Evolutionary conservation across 2,797 vertebrate genomes (phyloP).

Genomic region (Cheirogaleus major): DNA sequence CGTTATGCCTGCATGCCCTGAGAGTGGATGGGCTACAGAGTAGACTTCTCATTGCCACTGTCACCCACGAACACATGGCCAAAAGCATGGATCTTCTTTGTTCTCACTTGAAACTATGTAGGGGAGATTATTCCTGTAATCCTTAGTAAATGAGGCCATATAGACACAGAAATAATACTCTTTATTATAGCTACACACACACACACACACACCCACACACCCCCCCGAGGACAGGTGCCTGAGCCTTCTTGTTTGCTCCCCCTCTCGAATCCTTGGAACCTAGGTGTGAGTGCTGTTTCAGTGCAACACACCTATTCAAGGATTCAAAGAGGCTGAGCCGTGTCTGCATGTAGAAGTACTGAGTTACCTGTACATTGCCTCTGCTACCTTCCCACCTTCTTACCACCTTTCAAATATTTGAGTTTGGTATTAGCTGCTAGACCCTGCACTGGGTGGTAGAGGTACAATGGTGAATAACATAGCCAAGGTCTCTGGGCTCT

Average conservation of each 20-base stretch:
- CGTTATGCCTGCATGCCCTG: background rate
- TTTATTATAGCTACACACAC: background rate
- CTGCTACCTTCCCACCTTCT: background rate
- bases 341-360: conserved; percentile 60
- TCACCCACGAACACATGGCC: background rate
- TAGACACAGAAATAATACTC: background rate
- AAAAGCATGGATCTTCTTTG: conserved; percentile 4
- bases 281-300: conserved; percentile 77
- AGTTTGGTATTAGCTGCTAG: background rate
- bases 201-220: background rate
- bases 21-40: background rate
- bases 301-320: conserved; percentile 81
- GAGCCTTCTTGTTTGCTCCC: conserved; percentile 61
- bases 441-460: background rate
- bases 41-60: background rate
- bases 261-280: conserved; percentile 78
- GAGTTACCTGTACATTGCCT: background rate
- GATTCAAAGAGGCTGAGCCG: conserved; percentile 77
- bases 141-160: background rate
- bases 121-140: background rate
- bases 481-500: background rate
- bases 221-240: background rate
- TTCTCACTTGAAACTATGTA: background rate
- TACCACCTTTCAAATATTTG: background rate
- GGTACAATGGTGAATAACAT: background rate